Evolutionary conservation across 2,888 invertebrate species (phyloP).

Genomic region (Drosophila pseudotalamancana): DNA sequence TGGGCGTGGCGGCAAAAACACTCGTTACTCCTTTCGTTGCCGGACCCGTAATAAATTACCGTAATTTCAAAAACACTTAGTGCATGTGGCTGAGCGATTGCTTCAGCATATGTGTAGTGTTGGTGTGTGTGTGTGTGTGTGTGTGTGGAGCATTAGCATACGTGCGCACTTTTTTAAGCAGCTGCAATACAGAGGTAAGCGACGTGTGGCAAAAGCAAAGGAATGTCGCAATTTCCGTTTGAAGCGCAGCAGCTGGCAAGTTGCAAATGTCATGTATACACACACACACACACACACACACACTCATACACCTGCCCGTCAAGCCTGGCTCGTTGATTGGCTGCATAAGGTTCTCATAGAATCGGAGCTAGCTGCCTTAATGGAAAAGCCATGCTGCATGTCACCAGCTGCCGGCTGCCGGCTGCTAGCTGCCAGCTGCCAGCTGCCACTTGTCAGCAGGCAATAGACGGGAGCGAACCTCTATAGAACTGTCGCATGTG

Average conservation of each 20-base stretch:
- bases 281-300: slow-evolving; percentile 4
- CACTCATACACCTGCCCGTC: slow-evolving; percentile 41
- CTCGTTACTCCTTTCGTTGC: slow-evolving; percentile 47
- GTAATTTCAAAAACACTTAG: slow-evolving; percentile 76
- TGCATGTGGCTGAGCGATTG: slow-evolving; percentile 48
- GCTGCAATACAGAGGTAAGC: slow-evolving; percentile 22
- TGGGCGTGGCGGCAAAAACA: slow-evolving; percentile 29
- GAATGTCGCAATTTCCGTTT: slow-evolving; percentile 70
- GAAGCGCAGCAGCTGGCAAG: slow-evolving; percentile 54
- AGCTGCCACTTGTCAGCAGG: slow-evolving; percentile 18
- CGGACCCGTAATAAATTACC: slow-evolving; percentile 69
- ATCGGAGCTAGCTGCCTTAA: slow-evolving; percentile 44
- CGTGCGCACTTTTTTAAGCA: slow-evolving; percentile 45
- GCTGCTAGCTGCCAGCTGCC: slow-evolving; percentile 13
- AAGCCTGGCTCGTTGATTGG: slow-evolving; percentile 58
- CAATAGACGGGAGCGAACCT: slow-evolving; percentile 4
- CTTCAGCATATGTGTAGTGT: neutral
- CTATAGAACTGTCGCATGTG: slow-evolving; percentile 24
- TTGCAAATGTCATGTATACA: slow-evolving; percentile 55
- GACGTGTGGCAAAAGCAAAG: slow-evolving; percentile 28
- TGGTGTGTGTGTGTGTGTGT: slow-evolving; percentile 1
- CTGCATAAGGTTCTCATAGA: slow-evolving; percentile 44
- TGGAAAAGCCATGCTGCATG: slow-evolving; percentile 62
- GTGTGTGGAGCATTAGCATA: slow-evolving; percentile 47
- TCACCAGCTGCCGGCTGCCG: slow-evolving; percentile 37